Percentiles rank a stretch among this genome's conserved stretches.
Evolutionary conservation across 2,113 vertebrate genomes (phyloP).

Genomic region (Platichthys flesus): DNA sequence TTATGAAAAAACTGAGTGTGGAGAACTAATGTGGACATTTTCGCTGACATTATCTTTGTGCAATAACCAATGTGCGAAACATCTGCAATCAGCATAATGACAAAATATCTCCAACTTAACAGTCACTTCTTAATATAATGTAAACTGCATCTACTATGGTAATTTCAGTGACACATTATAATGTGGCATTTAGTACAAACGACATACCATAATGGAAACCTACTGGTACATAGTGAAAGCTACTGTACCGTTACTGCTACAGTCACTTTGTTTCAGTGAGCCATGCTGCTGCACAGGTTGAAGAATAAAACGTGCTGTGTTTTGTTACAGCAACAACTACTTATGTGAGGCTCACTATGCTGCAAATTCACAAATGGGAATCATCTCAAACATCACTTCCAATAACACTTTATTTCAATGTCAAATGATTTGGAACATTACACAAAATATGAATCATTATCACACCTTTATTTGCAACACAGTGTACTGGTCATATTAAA

Average conservation of each 20-base stretch:
- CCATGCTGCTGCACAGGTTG: constrained; percentile 30
- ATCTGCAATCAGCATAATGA: not conserved
- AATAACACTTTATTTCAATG: constrained; percentile 55
- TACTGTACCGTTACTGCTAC: not conserved
- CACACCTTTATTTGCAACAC: constrained; percentile 60
- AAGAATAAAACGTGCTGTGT: constrained; percentile 64
- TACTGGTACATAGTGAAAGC: not conserved
- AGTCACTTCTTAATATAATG: constrained; percentile 20
- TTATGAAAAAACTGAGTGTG: constrained; percentile 5
- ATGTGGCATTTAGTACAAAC: constrained; percentile 11
- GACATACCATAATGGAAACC: constrained; percentile 10
- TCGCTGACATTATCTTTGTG: constrained; percentile 19
- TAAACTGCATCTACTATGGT: not conserved
- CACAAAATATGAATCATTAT: constrained; percentile 47
- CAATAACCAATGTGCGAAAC: constrained; percentile 11
- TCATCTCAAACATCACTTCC: constrained; percentile 19
- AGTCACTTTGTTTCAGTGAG: constrained; percentile 42
- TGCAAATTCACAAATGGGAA: not conserved
- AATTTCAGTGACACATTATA: constrained; percentile 10
- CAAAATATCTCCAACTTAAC: constrained; percentile 5
- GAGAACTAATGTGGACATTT: constrained; percentile 4
- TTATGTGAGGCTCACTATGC: not conserved
- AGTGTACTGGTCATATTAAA: constrained; percentile 69
- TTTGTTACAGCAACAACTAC: constrained; percentile 8
- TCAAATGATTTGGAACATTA: constrained; percentile 53